These are phyloP conservation scores for Pygoscelis adeliae DNA, from an alignment of 2,113 vertebrate species.

Conservation along the genomic window DNA sequence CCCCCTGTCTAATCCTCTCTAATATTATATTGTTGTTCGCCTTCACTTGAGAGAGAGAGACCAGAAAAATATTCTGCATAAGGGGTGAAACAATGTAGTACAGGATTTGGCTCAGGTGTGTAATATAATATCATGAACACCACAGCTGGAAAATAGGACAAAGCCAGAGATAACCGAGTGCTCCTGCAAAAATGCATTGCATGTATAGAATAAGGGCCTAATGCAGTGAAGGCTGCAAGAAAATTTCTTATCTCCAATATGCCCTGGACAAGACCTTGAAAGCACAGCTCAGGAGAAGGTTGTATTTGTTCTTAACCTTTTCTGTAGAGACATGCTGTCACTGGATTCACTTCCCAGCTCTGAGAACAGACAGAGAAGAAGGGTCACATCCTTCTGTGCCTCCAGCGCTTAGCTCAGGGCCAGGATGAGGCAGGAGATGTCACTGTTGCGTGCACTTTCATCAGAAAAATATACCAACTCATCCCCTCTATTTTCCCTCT, in stretches of 20 bases:
- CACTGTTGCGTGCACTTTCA: background rate
- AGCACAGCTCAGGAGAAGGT: background rate
- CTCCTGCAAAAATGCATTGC: background rate
- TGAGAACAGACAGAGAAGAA: background rate
- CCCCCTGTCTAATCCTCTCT: background rate
- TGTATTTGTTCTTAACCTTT: background rate
- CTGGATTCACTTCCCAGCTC: background rate
- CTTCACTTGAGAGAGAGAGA: background rate
- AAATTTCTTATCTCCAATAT: background rate
- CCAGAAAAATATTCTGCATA: background rate
- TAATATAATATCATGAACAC: background rate
- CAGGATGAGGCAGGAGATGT: background rate
- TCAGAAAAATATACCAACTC: background rate
- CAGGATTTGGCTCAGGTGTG: background rate
- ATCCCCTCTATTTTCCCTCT: background rate
- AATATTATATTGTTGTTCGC: background rate
- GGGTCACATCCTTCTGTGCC: background rate
- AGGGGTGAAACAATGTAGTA: background rate
- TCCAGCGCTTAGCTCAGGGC: accelerated
- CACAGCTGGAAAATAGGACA: background rate
- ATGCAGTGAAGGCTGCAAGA: background rate
- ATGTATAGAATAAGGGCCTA: background rate
- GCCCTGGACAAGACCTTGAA: background rate
- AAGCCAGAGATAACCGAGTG: background rate
- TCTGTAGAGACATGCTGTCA: background rate